Evolutionary conservation across 2,888 invertebrate genomes (phyloP).

Genomic region (Osedax frankpressi): DNA sequence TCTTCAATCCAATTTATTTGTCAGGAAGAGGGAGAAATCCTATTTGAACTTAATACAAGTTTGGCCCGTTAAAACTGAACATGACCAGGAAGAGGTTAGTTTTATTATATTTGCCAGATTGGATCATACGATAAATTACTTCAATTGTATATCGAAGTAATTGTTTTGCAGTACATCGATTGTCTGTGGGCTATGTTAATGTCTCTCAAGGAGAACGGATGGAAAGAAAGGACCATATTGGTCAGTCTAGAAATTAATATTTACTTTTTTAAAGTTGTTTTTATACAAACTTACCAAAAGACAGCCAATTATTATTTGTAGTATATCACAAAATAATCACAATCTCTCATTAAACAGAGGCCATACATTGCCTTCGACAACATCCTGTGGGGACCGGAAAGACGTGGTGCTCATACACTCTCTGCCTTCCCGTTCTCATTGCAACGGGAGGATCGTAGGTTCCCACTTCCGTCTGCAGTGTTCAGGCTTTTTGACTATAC

Average conservation of each 20-base stretch:
- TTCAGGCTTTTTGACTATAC: slow-evolving; percentile 93
- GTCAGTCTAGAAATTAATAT: too few species aligned
- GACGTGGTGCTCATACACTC: slow-evolving; percentile 62
- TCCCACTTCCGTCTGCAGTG: slow-evolving; percentile 86
- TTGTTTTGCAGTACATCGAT: slow-evolving; percentile 73
- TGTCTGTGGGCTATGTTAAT: slow-evolving; percentile 88
- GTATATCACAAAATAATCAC: too few species aligned
- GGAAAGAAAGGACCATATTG: slow-evolving; percentile 90
- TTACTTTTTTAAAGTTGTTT: too few species aligned
- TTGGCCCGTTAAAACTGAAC: slow-evolving; percentile 84
- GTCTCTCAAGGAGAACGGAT: slow-evolving; percentile 79
- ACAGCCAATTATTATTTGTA: too few species aligned
- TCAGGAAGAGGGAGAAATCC: slow-evolving; percentile 69
- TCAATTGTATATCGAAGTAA: too few species aligned
- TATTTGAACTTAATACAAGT: slow-evolving; percentile 84
- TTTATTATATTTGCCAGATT: neutral
- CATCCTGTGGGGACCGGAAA: slow-evolving; percentile 82
- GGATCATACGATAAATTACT: too few species aligned
- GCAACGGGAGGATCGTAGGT: slow-evolving; percentile 74
- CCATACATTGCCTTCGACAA: slow-evolving; percentile 88
- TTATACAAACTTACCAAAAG: too few species aligned
- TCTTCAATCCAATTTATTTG: too few species aligned
- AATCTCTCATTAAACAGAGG: too few species aligned
- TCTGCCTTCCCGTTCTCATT: slow-evolving; percentile 80
- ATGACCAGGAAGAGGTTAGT: slow-evolving; percentile 71